A percentile compares a stretch with the other conserved stretches of the same genome.
These are phyloP conservation scores for Apeltes quadracus DNA, from an alignment of 2,113 vertebrate genomes.

Conservation along the genomic window DNA sequence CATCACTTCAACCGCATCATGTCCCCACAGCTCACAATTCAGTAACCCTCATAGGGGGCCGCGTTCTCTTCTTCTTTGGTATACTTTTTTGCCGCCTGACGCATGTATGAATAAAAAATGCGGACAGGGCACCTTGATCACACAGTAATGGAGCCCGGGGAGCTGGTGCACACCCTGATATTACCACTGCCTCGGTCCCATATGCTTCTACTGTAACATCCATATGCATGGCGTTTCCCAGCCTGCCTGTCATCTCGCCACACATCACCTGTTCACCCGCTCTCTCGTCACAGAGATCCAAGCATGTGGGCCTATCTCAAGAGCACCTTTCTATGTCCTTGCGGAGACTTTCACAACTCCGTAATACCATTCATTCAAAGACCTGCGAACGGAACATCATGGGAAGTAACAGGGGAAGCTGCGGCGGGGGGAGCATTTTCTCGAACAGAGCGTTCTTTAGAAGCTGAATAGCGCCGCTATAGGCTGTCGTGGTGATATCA, in stretches of 20 bases:
- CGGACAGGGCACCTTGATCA: constrained; percentile 72
- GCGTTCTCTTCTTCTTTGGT: constrained; percentile 9
- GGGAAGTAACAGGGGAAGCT: background rate
- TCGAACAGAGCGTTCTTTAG: constrained; percentile 1
- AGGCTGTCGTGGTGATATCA: constrained; percentile 45
- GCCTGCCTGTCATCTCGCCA: constrained; percentile 36
- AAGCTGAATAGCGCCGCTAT: constrained; percentile 26
- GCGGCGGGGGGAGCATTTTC: background rate
- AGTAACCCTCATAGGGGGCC: background rate
- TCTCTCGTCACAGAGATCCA: constrained; percentile 18
- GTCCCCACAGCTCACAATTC: constrained; percentile 24
- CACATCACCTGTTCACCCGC: constrained; percentile 34
- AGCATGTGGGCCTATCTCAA: constrained; percentile 36
- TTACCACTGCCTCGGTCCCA: constrained; percentile 67
- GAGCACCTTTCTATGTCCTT: constrained; percentile 52
- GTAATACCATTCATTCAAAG: constrained; percentile 12
- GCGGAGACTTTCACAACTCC: constrained; percentile 11
- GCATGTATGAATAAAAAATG: constrained; percentile 66
- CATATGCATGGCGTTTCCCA: constrained; percentile 65
- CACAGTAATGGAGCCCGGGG: constrained; percentile 34
- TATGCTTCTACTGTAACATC: constrained; percentile 65
- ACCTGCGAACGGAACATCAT: background rate
- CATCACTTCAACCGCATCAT: constrained; percentile 1
- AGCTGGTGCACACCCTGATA: constrained; percentile 59
- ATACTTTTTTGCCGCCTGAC: background rate